Base-by-base conservation (phyloP, 2,113 vertebrate species). In the Theropithecus gelada region DNA sequence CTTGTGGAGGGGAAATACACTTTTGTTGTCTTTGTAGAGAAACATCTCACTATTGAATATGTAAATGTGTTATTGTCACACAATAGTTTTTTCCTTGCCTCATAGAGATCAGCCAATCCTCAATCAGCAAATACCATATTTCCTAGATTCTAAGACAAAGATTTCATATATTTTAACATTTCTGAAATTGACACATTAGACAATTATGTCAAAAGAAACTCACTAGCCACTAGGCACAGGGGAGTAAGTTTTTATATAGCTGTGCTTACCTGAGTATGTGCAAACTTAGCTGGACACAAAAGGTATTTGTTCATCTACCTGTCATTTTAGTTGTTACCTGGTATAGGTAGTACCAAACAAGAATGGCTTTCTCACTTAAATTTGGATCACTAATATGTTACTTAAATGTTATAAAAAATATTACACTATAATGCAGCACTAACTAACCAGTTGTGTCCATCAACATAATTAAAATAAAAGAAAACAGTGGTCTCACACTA, bases 111-210 rank as follows among this genome's bases (percentile, higher is more conserved):
- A 92, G 50, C 35, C 61, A 88, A 81, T 88, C 27, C 27, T 64
- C 45, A 91, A 76, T 93, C 64, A 94, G 43, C 48, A 91, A 98
- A 94, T 92, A 95, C 73, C 27, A 0, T 90, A 97, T 94, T 97
- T 96, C 90, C 80, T 87, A 75, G 90, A 97, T 97, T 97, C 94
- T 97, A 96, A 96, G 90, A 96, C 80, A 94, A 0, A 96, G 61
- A 76, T 86, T 91, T 89, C 55, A 93, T 14, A 88, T 90, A 93
- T 66, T 82, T 93, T 75, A 93, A 68, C 75, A 94, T 75, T 96
- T 97, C 61, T 97, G 22, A 95, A 92, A 92, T 2, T 32, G 87
- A 90, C 9, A 9, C 17, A 88, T 88, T 14, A 95, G 90, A 79
- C 0, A 81, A 88, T 50, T 93, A 78, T 59, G 14, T 81, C 70